phyloP scores from a whole-genome alignment of 1,140 invertebrate genomes.

The Hyles euphorbiae region DNA sequence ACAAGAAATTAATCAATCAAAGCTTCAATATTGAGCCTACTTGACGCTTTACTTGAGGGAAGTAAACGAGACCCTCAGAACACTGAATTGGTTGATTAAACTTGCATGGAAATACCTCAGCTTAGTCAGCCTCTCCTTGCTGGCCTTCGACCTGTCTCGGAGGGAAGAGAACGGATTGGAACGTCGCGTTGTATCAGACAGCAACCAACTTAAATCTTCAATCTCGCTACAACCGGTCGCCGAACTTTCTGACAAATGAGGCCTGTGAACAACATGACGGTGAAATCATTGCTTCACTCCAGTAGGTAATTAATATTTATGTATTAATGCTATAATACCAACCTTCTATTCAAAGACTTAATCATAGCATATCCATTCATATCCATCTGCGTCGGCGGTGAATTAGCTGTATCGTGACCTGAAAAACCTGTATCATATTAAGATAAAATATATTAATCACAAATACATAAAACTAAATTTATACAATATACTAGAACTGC shows the following conservation, averaged over 20 bases:
- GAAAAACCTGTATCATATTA: conserved; percentile 50
- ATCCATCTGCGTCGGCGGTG: conserved; percentile 82
- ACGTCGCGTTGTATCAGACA: conserved; percentile 43
- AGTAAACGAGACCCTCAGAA: too few species aligned
- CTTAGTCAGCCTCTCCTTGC: conserved; percentile 53
- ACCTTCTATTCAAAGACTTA: conserved; percentile 78
- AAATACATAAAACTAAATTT: too few species aligned
- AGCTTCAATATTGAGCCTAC: too few species aligned
- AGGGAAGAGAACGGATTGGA: conserved; percentile 56
- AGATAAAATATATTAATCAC: not conserved
- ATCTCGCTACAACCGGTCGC: conserved; percentile 53
- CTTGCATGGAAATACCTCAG: conserved; percentile 35
- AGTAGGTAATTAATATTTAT: too few species aligned
- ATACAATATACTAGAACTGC: too few species aligned
- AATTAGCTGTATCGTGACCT: conserved; percentile 65
- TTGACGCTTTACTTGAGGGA: too few species aligned
- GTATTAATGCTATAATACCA: not conserved
- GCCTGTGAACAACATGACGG: conserved; percentile 32
- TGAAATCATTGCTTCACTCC: not conserved
- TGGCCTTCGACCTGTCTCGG: conserved; percentile 49
- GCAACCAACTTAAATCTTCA: conserved; percentile 59
- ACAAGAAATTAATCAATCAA: too few species aligned
- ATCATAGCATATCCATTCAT: conserved; percentile 89
- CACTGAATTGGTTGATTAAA: too few species aligned
- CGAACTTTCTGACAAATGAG: conserved; percentile 61